Conservation (phyloP, 2,113 vertebrate species). For the Nothobranchius kuhntae region DNA sequence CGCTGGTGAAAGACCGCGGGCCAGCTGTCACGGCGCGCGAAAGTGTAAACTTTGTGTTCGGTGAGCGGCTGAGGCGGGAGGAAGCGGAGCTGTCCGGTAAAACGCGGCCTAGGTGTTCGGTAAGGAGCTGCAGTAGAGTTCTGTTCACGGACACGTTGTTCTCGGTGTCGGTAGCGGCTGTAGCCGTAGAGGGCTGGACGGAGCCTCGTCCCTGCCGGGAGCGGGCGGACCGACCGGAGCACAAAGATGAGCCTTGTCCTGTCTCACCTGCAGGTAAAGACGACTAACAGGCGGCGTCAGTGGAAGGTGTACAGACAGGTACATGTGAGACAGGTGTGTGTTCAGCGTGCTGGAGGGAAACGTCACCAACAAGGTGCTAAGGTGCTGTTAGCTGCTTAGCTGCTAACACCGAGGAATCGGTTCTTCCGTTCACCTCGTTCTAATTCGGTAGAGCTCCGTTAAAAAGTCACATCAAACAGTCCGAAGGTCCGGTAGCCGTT, state of each 20-base stretch:
- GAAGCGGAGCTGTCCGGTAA: slow-evolving; percentile 3
- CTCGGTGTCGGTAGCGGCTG: slow-evolving; percentile 3
- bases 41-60: slow-evolving; percentile 65
- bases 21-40: slow-evolving; percentile 77
- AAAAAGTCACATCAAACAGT: no score
- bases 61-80: slow-evolving; percentile 71
- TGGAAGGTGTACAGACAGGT: not conserved
- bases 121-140: slow-evolving; percentile 2
- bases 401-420: not conserved
- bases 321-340: not conserved
- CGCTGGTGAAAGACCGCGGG: not conserved
- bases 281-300: not conserved
- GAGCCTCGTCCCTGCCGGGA: not conserved
- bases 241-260: slow-evolving; percentile 74
- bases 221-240: slow-evolving; percentile 19
- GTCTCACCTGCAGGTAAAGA: slow-evolving; percentile 70
- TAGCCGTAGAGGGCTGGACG: not conserved
- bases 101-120: slow-evolving; percentile 21
- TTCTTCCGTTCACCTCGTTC: no score
- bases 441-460: no score
- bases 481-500: no score
- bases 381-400: not conserved
- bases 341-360: not conserved
- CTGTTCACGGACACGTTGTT: not conserved
- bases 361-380: not conserved